A percentile compares a stretch with the other conserved stretches of the same genome.
These are phyloP conservation scores for Dipus sagitta DNA, from an alignment of 2,797 vertebrate species.

Conservation along the genomic window DNA sequence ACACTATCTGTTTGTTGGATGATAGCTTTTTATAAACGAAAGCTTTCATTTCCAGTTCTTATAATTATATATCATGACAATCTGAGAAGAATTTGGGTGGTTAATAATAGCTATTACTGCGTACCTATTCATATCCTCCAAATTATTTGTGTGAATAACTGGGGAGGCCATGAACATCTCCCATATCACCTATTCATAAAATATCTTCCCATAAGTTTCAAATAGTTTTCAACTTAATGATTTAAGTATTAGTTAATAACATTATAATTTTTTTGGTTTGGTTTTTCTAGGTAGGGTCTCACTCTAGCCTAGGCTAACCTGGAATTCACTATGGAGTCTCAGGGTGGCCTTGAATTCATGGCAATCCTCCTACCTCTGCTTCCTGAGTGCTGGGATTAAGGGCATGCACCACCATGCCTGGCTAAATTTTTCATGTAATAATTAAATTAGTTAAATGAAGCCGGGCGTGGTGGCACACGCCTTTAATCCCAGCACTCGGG, in stretches of 20 bases:
- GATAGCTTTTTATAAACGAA: not conserved
- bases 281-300: no score
- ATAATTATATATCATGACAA: not conserved
- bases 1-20: not conserved
- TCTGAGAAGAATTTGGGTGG: not conserved
- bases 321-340: no score
- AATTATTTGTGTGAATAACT: not conserved
- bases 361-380: no score
- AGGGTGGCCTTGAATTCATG: no score
- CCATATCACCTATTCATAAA: not conserved
- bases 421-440: not conserved
- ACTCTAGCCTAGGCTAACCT: no score
- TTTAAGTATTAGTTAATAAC: slow-evolving; percentile 15
- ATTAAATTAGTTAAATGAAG: not conserved
- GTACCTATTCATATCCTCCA: not conserved
- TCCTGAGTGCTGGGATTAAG: no score
- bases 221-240: not conserved
- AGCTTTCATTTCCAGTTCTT: no score
- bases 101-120: not conserved
- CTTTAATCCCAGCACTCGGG: no score
- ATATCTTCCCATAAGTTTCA: not conserved
- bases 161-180: not conserved
- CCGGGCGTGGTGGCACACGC: no score
- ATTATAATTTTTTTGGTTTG: not conserved
- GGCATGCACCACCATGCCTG: no score